These are phyloP conservation scores for Arion vulgaris DNA, from an alignment of 1,140 invertebrate genomes.

Conservation along the genomic window DNA sequence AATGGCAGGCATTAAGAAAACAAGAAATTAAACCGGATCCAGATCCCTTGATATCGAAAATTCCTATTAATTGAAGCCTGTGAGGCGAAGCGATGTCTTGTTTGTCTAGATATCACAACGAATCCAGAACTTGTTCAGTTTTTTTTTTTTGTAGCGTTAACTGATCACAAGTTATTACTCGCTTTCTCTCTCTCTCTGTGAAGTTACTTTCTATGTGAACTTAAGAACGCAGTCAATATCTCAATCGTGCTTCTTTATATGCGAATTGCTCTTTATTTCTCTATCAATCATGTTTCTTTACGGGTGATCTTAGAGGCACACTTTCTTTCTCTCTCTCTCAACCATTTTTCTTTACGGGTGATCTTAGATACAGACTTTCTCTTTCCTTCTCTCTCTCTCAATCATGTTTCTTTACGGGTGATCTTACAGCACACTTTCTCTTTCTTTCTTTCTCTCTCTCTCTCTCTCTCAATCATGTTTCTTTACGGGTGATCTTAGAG, in stretches of 20 bases:
- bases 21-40: neutral
- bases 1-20: neutral
- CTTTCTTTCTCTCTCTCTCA: neutral
- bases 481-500: no score
- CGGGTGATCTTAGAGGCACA: no score
- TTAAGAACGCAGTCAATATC: neutral
- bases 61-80: constrained; percentile 1
- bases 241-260: neutral
- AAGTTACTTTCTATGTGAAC: no score
- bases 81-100: neutral
- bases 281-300: neutral
- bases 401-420: neutral
- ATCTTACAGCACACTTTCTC: no score
- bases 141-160: neutral
- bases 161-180: neutral
- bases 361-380: neutral
- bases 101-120: neutral
- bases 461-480: neutral
- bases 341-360: neutral
- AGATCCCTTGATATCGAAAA: neutral
- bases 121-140: neutral
- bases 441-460: no score
- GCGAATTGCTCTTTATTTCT: neutral
- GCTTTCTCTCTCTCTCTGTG: neutral
- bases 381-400: neutral